Percentiles rank a stretch among this genome's conserved stretches.
Conservation (phyloP, 2,888 invertebrate genomes). For the Prosopocoilus inquinatus region DNA sequence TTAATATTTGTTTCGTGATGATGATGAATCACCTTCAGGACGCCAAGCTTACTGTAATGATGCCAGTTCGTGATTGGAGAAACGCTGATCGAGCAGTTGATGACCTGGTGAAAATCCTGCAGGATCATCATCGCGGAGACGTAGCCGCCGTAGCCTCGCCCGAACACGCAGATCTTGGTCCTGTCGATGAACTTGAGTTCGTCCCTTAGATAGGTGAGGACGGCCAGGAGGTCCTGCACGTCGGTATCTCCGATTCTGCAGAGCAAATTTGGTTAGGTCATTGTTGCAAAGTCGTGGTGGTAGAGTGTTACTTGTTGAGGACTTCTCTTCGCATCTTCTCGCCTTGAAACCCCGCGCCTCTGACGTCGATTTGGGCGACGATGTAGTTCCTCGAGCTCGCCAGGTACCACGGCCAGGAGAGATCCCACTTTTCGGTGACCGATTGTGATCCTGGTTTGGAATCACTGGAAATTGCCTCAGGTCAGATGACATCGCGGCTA, state of each 20-base stretch:
- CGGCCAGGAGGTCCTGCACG: slow-evolving; percentile 63
- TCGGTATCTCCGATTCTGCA: slow-evolving; percentile 62
- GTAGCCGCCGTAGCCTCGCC: slow-evolving; percentile 87
- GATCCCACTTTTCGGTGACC: slow-evolving; percentile 76
- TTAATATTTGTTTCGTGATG: too few relatives aligned
- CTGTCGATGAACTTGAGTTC: slow-evolving; percentile 81
- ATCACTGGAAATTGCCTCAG: slow-evolving; percentile 55
- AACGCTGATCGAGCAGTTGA: slow-evolving; percentile 81
- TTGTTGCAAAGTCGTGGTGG: neutral
- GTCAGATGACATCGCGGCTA: too few relatives aligned
- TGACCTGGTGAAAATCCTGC: slow-evolving; percentile 70
- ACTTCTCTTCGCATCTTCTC: slow-evolving; percentile 71
- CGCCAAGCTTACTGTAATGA: slow-evolving; percentile 65
- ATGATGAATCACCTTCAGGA: neutral
- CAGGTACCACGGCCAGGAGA: slow-evolving; percentile 84
- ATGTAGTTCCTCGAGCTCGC: slow-evolving; percentile 80
- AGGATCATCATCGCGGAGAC: slow-evolving; percentile 78
- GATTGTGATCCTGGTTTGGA: slow-evolving; percentile 81
- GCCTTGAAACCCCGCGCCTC: slow-evolving; percentile 84
- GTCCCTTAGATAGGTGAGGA: slow-evolving; percentile 70
- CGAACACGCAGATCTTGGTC: slow-evolving; percentile 79
- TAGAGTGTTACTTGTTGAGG: slow-evolving; percentile 57
- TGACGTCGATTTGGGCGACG: slow-evolving; percentile 84
- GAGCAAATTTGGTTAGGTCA: neutral
- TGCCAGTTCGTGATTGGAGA: slow-evolving; percentile 85